These are phyloP conservation scores for Pteronura brasiliensis DNA, from an alignment of 2,113 vertebrate species.

Conservation along the genomic window DNA sequence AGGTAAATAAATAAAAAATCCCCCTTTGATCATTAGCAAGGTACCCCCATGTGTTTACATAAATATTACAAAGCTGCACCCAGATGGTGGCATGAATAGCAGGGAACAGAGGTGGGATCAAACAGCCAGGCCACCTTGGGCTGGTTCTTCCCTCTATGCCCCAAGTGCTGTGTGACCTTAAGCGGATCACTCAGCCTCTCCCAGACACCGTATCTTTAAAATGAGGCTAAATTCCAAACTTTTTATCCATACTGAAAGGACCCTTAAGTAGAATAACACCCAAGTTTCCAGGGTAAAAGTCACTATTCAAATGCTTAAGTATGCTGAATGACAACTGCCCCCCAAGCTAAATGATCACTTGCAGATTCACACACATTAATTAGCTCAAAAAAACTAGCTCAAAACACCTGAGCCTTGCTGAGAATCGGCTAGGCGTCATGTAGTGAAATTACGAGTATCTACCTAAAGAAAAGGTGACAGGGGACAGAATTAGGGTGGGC, in stretches of 20 bases:
- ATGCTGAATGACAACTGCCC: not conserved
- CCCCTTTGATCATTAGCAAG: not conserved
- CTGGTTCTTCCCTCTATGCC: not conserved
- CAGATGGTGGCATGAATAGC: not conserved
- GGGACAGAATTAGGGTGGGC: not conserved
- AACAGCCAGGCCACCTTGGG: not conserved
- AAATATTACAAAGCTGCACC: not conserved
- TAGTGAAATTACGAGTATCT: not conserved
- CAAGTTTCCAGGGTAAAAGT: not conserved
- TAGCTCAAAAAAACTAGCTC: not conserved
- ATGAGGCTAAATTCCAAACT: not conserved
- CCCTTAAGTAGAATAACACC: not conserved
- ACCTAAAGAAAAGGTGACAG: not conserved
- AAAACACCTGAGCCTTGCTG: not conserved
- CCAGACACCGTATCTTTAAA: not conserved
- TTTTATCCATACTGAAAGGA: not conserved
- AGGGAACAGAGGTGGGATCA: not conserved
- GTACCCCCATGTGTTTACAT: not conserved
- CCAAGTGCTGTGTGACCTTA: not conserved
- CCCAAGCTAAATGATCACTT: not conserved
- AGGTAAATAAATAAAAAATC: constrained; percentile 30
- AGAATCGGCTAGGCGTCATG: not conserved
- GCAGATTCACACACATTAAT: not conserved
- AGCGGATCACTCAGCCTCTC: not conserved
- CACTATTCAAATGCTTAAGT: not conserved